phyloP scores from a whole-genome alignment of 2,888 invertebrate species.

The Norana najaformis region DNA sequence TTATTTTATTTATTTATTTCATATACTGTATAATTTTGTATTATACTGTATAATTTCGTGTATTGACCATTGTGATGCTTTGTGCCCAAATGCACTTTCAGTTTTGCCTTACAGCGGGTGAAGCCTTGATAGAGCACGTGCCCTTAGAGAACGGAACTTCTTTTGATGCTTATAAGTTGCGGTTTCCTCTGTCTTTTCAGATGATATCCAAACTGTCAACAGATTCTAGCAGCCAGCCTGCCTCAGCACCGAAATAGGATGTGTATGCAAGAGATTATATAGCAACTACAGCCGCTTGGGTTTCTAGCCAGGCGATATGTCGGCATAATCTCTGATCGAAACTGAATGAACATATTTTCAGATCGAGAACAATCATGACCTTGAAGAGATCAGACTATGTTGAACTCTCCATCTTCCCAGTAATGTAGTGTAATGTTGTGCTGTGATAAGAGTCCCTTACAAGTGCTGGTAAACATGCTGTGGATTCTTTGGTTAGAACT shows the following conservation, averaged over 20 bases:
- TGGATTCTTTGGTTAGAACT: too few relatives aligned
- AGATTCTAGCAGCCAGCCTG: background rate
- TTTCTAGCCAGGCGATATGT: background rate
- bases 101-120: too few relatives aligned
- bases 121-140: too few relatives aligned
- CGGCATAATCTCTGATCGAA: too few relatives aligned
- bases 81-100: background rate
- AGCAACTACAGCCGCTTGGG: background rate
- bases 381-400: background rate
- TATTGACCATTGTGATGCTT: too few relatives aligned
- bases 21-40: too few relatives aligned
- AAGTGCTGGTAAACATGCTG: background rate
- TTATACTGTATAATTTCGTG: too few relatives aligned
- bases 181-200: slow-evolving; percentile 21
- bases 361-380: background rate
- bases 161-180: background rate
- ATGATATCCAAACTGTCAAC: slow-evolving; percentile 29
- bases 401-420: background rate
- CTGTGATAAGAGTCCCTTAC: background rate
- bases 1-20: background rate
- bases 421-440: background rate
- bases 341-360: background rate
- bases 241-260: background rate
- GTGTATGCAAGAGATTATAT: background rate
- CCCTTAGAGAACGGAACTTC: too few relatives aligned